These are phyloP conservation scores for Falco columbarius DNA, from an alignment of 2,797 vertebrate genomes.

Conservation along the genomic window DNA sequence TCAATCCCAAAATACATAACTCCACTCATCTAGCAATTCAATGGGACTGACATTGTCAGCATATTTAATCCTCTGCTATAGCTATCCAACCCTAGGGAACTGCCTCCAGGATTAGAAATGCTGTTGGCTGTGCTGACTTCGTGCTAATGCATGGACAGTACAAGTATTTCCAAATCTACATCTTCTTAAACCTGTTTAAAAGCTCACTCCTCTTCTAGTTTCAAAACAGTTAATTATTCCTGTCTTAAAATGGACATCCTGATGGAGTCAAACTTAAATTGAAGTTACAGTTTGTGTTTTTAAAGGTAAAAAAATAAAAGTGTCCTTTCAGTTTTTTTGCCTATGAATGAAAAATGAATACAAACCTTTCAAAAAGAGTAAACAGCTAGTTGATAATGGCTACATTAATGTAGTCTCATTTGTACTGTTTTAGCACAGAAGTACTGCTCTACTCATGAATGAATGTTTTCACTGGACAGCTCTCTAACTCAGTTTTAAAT, in stretches of 20 bases:
- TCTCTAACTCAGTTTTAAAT: neutral
- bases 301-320: neutral
- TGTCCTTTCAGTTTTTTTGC: neutral
- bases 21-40: neutral
- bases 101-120: neutral
- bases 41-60: neutral
- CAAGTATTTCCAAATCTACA: neutral
- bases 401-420: neutral
- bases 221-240: neutral
- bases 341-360: neutral
- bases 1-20: neutral
- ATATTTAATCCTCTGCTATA: neutral
- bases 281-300: neutral
- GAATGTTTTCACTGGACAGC: neutral
- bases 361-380: neutral
- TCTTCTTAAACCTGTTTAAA: neutral
- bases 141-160: neutral
- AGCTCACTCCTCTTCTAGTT: neutral
- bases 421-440: neutral
- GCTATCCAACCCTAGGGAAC: neutral
- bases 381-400: neutral
- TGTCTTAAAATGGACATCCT: neutral
- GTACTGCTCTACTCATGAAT: neutral
- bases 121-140: neutral
- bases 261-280: neutral